Percentiles rank a stretch among this genome's conserved stretches.
Conservation (phyloP, 2,888 invertebrate genomes). For the Eucera pruinosa region DNA sequence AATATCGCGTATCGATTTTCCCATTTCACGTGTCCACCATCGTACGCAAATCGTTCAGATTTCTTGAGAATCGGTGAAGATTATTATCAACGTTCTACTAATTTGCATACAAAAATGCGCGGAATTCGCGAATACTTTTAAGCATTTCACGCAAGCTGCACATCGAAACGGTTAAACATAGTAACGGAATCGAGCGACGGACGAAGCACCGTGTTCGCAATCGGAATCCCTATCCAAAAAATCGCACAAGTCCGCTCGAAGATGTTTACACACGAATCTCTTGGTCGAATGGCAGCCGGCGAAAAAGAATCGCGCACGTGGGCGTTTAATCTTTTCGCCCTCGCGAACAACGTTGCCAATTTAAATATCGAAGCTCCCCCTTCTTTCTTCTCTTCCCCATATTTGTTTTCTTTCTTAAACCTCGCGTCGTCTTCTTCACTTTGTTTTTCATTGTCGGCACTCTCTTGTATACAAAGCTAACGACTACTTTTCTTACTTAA, state of each 20-base stretch:
- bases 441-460: conserved; percentile 55
- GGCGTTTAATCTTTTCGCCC: too few species aligned
- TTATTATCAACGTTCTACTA: too few species aligned
- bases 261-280: conserved; percentile 59
- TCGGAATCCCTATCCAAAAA: conserved; percentile 66
- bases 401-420: too few species aligned
- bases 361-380: conserved; percentile 43
- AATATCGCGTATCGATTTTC: too few species aligned
- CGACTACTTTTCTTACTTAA: conserved; percentile 77
- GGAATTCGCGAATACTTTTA: too few species aligned
- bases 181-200: conserved; percentile 43
- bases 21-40: too few species aligned
- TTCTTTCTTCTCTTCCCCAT: conserved; percentile 40
- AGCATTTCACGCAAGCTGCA: too few species aligned
- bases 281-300: conserved; percentile 75
- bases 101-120: too few species aligned
- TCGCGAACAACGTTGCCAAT: too few species aligned
- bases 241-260: conserved; percentile 77
- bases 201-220: conserved; percentile 6
- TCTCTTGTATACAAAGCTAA: conserved; percentile 78
- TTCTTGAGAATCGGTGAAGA: too few species aligned
- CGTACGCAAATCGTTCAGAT: too few species aligned
- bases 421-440: conserved; percentile 22
- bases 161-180: too few species aligned
- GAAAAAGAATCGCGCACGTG: conserved; percentile 67